These are phyloP conservation scores for Pinna nobilis DNA, from an alignment of 1,140 invertebrate genomes.

Conservation along the genomic window DNA sequence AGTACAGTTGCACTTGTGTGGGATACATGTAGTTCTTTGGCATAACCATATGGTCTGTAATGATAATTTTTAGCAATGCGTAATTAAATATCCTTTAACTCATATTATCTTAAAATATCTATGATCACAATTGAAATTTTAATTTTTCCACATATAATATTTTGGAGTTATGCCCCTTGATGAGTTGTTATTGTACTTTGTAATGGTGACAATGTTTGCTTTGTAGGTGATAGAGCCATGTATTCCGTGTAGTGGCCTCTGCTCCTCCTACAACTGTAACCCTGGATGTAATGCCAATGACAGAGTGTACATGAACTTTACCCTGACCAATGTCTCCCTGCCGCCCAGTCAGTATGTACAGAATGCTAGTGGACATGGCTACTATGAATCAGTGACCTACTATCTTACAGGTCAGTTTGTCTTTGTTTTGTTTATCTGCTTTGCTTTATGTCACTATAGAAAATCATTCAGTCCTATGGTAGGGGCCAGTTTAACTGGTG, in stretches of 20 bases:
- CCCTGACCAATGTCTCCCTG: slow-evolving; percentile 13
- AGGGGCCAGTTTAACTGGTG: too few relatives aligned
- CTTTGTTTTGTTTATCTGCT: background rate
- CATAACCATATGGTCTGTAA: too few relatives aligned
- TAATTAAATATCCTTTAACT: background rate
- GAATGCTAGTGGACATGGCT: slow-evolving; percentile 10
- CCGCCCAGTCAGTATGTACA: background rate
- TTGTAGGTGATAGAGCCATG: slow-evolving; percentile 30
- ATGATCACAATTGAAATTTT: background rate
- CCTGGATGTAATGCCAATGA: slow-evolving; percentile 6
- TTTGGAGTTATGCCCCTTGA: background rate
- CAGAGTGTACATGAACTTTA: slow-evolving; percentile 1
- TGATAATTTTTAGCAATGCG: too few relatives aligned
- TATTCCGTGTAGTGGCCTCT: slow-evolving; percentile 23
- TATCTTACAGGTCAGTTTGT: slow-evolving; percentile 27
- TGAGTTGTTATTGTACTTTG: background rate
- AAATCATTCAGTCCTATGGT: background rate
- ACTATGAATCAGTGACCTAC: slow-evolving; percentile 15
- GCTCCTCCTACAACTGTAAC: slow-evolving; percentile 21
- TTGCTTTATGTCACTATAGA: background rate
- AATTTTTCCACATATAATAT: background rate
- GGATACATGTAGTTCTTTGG: too few relatives aligned
- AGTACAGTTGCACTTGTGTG: too few relatives aligned
- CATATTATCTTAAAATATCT: background rate
- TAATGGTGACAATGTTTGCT: background rate